These are phyloP conservation scores for Dysmachus trigonus DNA, from an alignment of 2,888 invertebrate species.

Conservation along the genomic window DNA sequence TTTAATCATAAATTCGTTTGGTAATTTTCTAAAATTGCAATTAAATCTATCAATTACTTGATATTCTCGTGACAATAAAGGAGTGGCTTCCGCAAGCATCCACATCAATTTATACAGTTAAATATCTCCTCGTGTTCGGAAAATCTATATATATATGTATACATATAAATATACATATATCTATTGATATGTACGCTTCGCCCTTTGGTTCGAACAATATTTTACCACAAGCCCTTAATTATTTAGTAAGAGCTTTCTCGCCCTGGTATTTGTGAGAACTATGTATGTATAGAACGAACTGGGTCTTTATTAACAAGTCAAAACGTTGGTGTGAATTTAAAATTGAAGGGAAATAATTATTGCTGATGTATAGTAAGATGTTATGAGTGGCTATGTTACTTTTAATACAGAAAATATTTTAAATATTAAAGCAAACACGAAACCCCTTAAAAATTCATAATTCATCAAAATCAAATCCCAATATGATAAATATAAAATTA, in stretches of 20 bases:
- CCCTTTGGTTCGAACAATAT: neutral
- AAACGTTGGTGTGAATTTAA: neutral
- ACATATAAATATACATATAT: neutral
- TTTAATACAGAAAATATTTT: neutral
- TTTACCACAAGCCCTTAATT: neutral
- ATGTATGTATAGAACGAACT: too few species aligned
- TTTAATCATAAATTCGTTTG: neutral
- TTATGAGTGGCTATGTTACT: neutral
- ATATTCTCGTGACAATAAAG: neutral
- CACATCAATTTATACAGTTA: neutral
- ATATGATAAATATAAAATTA: neutral
- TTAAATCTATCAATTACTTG: neutral
- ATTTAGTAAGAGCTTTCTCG: neutral
- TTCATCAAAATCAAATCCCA: neutral
- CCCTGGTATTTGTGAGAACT: too few species aligned
- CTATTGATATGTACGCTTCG: neutral
- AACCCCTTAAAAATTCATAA: neutral
- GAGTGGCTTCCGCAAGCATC: neutral
- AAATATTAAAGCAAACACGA: neutral
- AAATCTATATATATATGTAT: neutral
- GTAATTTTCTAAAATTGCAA: neutral
- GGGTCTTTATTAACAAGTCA: too few species aligned
- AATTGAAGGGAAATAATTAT: neutral
- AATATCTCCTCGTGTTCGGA: neutral
- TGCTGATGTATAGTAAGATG: too few species aligned